Percentiles rank a stretch among this genome's conserved stretches.
These are phyloP conservation scores for Slavum lentiscoides DNA, from an alignment of 2,888 invertebrate genomes.

Conservation along the genomic window DNA sequence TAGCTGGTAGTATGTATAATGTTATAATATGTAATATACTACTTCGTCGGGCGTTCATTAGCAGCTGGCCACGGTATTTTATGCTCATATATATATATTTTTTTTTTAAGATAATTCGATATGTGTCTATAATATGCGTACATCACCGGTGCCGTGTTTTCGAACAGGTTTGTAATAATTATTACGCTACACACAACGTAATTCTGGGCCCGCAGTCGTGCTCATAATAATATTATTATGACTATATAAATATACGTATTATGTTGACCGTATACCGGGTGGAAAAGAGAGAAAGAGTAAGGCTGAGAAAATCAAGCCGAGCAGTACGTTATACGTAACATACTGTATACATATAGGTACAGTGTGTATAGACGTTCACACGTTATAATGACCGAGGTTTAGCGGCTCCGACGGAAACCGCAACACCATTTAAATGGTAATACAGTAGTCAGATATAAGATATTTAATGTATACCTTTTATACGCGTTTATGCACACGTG, in stretches of 20 bases:
- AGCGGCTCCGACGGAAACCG: constrained; percentile 34
- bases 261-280: not conserved
- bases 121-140: constrained; percentile 16
- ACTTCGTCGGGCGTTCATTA: constrained; percentile 28
- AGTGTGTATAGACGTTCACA: not conserved
- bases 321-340: constrained; percentile 18
- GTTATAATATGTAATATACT: not conserved
- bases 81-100: constrained; percentile 37
- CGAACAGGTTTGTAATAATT: constrained; percentile 51
- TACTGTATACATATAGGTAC: not conserved
- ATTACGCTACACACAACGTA: constrained; percentile 45
- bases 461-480: not conserved
- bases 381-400: constrained; percentile 32
- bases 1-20: no score
- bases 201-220: constrained; percentile 9
- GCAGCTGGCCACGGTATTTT: constrained; percentile 35
- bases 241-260: not conserved
- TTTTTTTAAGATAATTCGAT: constrained; percentile 44
- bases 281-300: not conserved
- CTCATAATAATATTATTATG: no score
- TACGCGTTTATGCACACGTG: constrained; percentile 7
- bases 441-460: constrained; percentile 29
- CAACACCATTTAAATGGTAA: constrained; percentile 49
- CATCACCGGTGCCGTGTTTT: constrained; percentile 20
- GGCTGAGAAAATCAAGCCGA: constrained; percentile 28